Base-by-base conservation (phyloP, 1,140 invertebrate species). In the Melitaea cinxia region DNA sequence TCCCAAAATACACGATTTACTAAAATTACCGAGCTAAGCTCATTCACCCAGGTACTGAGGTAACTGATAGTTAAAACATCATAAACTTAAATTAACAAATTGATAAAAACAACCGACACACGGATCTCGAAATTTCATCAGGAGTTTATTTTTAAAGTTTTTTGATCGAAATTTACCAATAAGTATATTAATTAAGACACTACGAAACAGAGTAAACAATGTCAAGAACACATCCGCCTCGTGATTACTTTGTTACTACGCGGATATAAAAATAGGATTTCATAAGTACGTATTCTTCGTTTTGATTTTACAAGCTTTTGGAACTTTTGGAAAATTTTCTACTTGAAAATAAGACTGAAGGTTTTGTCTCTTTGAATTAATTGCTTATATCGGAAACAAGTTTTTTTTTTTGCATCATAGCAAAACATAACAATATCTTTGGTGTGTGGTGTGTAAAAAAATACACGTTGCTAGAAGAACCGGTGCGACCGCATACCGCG, bases 381-480 rank as follows among this genome's bases (percentile, higher is more conserved):
- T 39, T 53, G 42, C 0, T 28, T 49, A 23, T 49, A 55, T 53
- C 28, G 42, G 47, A 56, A 58, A 28, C 21, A 24, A 47, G 21
- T 15, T 54, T 63, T 15, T 55, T 65, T 79, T 84, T 89, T 89
- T 86, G 83, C 83, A 81, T 83, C 73, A 81, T 79, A 89, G 80
- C 81, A 88, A 87, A 88, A 88, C 80, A 85, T 82, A 83, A 82
- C 76, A 89, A 88, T 86, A 81, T 86, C 71, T 83, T 85, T 88
- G 79, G 88, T 88, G 82, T 89, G 84, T 87, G 80, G 79, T 65
- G 72, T 83, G 78, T 85, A 89, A 89, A 89, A 33, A 88, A 89
- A 89, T 83, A 79, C 84, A 82, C 83, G 80, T 78, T 85, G 85
- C 81, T 89, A 88, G 85, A 85, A 83, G 78, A 90, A 90, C 88